Percentiles rank a stretch among this genome's conserved stretches.
Evolutionary conservation across 2,888 invertebrate genomes (phyloP).

Genomic region (Mamestra brassicae): DNA sequence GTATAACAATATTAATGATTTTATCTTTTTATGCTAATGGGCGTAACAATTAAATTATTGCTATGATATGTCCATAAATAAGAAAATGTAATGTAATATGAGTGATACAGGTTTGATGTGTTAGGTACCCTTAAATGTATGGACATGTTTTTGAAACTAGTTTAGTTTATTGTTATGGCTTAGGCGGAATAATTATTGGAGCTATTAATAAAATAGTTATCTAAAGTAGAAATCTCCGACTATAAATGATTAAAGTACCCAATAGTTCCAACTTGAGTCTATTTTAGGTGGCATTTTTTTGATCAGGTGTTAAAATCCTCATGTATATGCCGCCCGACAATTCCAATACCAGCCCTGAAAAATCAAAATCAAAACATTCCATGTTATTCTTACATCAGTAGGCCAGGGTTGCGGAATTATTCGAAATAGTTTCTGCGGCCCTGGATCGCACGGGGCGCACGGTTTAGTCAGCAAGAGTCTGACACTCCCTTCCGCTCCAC

Average conservation of each 20-base stretch:
- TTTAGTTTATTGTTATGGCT: conserved; percentile 1
- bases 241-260: too few relatives aligned
- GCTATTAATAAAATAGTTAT: conserved; percentile 15
- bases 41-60: conserved; percentile 25
- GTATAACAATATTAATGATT: conserved; percentile 5
- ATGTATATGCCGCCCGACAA: too few relatives aligned
- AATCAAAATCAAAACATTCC: conserved; percentile 10
- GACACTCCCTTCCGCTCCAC: too few relatives aligned
- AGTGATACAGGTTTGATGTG: conserved; percentile 14
- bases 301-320: too few relatives aligned
- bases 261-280: too few relatives aligned
- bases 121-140: neutral
- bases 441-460: too few relatives aligned
- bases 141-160: neutral
- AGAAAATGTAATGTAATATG: conserved; percentile 7
- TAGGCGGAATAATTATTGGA: neutral
- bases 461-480: too few relatives aligned
- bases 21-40: conserved; percentile 30
- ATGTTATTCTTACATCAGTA: conserved; percentile 13
- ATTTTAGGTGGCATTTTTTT: too few relatives aligned
- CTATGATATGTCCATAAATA: conserved; percentile 6
- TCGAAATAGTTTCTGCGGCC: too few relatives aligned
- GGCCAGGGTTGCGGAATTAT: too few relatives aligned
- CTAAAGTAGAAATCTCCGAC: too few relatives aligned
- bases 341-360: neutral